phyloP scores from a whole-genome alignment of 2,888 invertebrate genomes.

The Uropetala carovei region DNA sequence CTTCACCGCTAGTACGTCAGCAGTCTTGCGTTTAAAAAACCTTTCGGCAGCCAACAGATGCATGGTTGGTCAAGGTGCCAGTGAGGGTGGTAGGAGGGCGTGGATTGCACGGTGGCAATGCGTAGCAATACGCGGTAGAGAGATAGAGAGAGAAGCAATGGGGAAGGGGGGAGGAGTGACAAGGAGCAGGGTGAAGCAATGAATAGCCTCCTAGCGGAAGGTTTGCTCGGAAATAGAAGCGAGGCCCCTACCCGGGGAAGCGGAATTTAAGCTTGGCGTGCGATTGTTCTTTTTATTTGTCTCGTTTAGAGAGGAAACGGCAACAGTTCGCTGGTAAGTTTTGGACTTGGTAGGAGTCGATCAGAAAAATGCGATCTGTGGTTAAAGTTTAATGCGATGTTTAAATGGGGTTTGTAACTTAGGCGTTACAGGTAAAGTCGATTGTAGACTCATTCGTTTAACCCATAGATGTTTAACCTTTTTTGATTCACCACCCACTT shows the following conservation, averaged over 20 bases:
- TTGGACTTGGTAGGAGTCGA: background rate
- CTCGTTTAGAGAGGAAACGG: background rate
- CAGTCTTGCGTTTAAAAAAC: too few relatives aligned
- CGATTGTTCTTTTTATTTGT: slow-evolving; percentile 4
- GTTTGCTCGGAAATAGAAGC: slow-evolving; percentile 53
- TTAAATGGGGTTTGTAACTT: too few relatives aligned
- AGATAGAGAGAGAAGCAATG: background rate
- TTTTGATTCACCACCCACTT: too few relatives aligned
- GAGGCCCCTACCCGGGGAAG: slow-evolving; percentile 39
- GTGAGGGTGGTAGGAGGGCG: too few relatives aligned
- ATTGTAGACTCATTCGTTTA: too few relatives aligned
- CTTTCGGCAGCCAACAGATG: background rate
- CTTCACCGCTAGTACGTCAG: too few relatives aligned
- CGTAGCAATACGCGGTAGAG: background rate
- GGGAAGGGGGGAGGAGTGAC: background rate
- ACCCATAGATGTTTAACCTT: too few relatives aligned
- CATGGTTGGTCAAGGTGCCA: background rate
- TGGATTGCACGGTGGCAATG: too few relatives aligned
- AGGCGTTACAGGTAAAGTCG: too few relatives aligned
- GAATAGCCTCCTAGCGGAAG: slow-evolving; percentile 33
- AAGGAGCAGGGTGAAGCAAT: slow-evolving; percentile 40
- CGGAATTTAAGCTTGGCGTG: background rate
- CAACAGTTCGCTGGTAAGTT: background rate
- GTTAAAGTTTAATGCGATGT: too few relatives aligned
- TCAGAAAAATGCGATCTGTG: too few relatives aligned